A percentile compares a stretch with the other conserved stretches of the same genome.
Evolutionary conservation across 1,140 invertebrate genomes (phyloP).

Genomic region (Drosophila pectinifera): DNA sequence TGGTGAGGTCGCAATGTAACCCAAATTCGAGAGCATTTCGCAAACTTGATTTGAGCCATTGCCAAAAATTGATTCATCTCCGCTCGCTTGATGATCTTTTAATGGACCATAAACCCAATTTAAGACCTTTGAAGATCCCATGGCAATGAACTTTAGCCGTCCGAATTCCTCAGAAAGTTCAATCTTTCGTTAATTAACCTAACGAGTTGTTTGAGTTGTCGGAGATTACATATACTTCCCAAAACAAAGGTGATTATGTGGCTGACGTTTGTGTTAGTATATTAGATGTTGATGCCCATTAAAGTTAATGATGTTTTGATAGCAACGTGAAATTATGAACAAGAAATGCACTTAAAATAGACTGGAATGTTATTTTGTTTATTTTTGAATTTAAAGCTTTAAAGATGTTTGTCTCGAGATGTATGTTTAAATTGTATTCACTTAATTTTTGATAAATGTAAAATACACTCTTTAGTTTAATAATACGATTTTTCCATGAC

Average conservation of each 20-base stretch:
- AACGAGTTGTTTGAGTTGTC: conserved; percentile 24
- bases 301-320: conserved; percentile 34
- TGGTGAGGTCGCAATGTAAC: conserved; percentile 36
- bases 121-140: conserved; percentile 28
- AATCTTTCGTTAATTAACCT: conserved; percentile 22
- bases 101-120: conserved; percentile 43
- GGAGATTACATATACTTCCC: conserved; percentile 13
- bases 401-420: too few species aligned
- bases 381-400: neutral
- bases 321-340: conserved; percentile 5
- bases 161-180: conserved; percentile 6
- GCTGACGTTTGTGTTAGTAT: conserved; percentile 1
- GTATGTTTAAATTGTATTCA: neutral
- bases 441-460: too few species aligned
- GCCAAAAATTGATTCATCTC: conserved; percentile 46
- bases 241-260: conserved; percentile 23
- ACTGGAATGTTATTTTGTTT: neutral
- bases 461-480: too few species aligned
- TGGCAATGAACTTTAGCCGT: conserved; percentile 35
- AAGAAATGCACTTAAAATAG: neutral
- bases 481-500: neutral
- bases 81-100: conserved; percentile 32
- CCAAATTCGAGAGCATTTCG: conserved; percentile 25
- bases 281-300: neutral
- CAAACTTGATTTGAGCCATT: conserved; percentile 31